These are phyloP conservation scores for Coilia nasus DNA, from an alignment of 2,797 vertebrate species.

Conservation along the genomic window DNA sequence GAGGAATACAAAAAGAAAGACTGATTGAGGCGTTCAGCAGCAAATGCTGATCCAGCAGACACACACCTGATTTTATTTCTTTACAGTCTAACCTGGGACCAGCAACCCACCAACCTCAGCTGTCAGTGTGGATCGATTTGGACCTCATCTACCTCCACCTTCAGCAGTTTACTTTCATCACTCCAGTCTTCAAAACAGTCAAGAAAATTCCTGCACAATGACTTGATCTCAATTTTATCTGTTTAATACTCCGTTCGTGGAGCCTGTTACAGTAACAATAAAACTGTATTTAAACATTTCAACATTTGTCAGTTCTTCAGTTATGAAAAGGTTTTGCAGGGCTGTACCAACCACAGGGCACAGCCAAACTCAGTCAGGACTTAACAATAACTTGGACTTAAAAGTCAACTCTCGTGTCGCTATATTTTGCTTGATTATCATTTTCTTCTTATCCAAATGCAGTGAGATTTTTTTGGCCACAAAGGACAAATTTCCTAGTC, in stretches of 20 bases:
- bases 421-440: too few relatives aligned
- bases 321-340: not conserved
- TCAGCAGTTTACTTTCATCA: slow-evolving; percentile 42
- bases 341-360: not conserved
- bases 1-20: slow-evolving; percentile 79
- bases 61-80: not conserved
- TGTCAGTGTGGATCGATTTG: slow-evolving; percentile 33
- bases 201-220: slow-evolving; percentile 27
- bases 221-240: slow-evolving; percentile 20
- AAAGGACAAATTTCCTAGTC: too few relatives aligned
- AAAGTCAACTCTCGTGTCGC: too few relatives aligned
- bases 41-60: not conserved
- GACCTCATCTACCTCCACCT: slow-evolving; percentile 46
- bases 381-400: too few relatives aligned
- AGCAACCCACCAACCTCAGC: slow-evolving; percentile 13
- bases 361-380: too few relatives aligned
- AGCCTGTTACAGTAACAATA: slow-evolving; percentile 55
- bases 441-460: too few relatives aligned
- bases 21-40: slow-evolving; percentile 39
- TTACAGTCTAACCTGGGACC: slow-evolving; percentile 51
- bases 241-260: slow-evolving; percentile 32
- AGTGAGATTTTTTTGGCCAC: too few relatives aligned
- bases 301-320: not conserved
- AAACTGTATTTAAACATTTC: slow-evolving; percentile 56
- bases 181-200: slow-evolving; percentile 37